Conservation (phyloP, 2,888 invertebrate species). For the Drosophila bunnanda region DNA sequence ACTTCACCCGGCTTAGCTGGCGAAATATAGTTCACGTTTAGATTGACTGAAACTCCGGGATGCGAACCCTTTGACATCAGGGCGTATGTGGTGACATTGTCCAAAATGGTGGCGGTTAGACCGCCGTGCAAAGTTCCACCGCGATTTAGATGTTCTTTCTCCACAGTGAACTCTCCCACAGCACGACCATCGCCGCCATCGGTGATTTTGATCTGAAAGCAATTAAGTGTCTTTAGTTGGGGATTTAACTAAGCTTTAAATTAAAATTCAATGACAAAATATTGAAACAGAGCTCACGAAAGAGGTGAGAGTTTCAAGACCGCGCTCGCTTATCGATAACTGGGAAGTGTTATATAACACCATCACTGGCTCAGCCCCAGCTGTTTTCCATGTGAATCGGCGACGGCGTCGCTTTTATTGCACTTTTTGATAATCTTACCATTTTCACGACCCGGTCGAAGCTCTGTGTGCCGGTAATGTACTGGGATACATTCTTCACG, state of each 20-base stretch:
- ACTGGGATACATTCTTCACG: background rate
- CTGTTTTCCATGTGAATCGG: constrained; percentile 4
- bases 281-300: background rate
- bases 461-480: background rate
- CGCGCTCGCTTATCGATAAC: constrained; percentile 50
- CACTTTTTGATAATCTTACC: background rate
- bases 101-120: constrained; percentile 90
- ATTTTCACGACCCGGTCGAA: constrained; percentile 4
- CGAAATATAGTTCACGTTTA: constrained; percentile 92
- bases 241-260: background rate
- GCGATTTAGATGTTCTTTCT: constrained; percentile 90
- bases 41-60: constrained; percentile 92
- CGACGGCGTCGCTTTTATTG: constrained; percentile 2
- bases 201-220: constrained; percentile 81
- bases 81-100: constrained; percentile 91
- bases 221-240: no score
- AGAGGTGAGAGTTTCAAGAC: constrained; percentile 35
- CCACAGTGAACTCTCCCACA: constrained; percentile 90
- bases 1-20: constrained; percentile 92
- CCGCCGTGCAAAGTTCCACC: constrained; percentile 94
- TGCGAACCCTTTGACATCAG: constrained; percentile 88
- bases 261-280: background rate
- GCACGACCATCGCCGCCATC: constrained; percentile 90
- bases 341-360: constrained; percentile 23
- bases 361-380: constrained; percentile 10